Evolutionary conservation across 1,140 invertebrate genomes (phyloP).

Genomic region (Cylas formicarius): DNA sequence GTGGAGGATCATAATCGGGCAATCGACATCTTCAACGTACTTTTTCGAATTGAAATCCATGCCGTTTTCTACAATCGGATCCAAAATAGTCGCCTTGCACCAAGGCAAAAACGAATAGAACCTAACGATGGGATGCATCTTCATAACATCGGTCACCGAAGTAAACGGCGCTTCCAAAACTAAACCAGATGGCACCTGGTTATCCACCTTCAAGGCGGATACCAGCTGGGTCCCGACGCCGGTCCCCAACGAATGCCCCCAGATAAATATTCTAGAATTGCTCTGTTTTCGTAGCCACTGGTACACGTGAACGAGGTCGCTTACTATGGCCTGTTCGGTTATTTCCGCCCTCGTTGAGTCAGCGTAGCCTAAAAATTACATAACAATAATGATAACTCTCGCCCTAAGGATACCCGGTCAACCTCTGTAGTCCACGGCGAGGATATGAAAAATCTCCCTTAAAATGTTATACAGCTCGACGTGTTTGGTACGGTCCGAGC

Average conservation of each 20-base stretch:
- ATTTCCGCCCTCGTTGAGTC: constrained; percentile 69
- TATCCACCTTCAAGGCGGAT: constrained; percentile 50
- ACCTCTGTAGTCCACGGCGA: constrained; percentile 88
- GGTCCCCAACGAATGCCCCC: constrained; percentile 82
- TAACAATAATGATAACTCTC: neutral
- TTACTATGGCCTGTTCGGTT: constrained; percentile 74
- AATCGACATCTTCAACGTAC: constrained; percentile 58
- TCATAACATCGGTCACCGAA: constrained; percentile 75
- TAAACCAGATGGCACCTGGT: constrained; percentile 55
- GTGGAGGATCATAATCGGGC: constrained; percentile 80
- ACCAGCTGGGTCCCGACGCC: constrained; percentile 59
- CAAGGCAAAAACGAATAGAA: constrained; percentile 50
- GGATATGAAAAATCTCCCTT: constrained; percentile 71
- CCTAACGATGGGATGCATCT: constrained; percentile 64
- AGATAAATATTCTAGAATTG: constrained; percentile 62
- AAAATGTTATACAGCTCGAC: constrained; percentile 78
- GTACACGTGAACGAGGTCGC: constrained; percentile 71
- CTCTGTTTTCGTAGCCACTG: constrained; percentile 63
- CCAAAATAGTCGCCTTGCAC: constrained; percentile 63
- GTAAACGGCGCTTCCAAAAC: constrained; percentile 85
- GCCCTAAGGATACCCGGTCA: constrained; percentile 14
- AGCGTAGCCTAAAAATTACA: constrained; percentile 67
- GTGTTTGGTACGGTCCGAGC: constrained; percentile 67
- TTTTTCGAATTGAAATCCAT: constrained; percentile 64
- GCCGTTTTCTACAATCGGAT: constrained; percentile 58